Conservation (phyloP, 30 jellyfish, hydroid and myxozoan genomes). For the Hydractinia echinata region DNA sequence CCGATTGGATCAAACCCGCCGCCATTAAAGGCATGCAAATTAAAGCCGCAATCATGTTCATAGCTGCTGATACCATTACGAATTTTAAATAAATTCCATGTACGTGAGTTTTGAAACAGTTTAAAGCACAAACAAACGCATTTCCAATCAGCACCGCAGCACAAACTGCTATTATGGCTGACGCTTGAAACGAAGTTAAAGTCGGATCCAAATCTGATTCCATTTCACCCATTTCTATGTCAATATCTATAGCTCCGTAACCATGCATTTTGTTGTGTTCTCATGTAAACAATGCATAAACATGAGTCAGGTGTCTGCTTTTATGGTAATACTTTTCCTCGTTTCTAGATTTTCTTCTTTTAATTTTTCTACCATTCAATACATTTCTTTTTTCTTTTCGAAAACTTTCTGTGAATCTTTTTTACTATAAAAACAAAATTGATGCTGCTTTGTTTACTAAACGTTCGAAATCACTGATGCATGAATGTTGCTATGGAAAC, state of each 20-base stretch:
- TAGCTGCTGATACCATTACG: conserved; percentile 59
- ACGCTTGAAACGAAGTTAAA: conserved; percentile 88
- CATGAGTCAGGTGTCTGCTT: not conserved
- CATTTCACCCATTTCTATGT: conserved; percentile 86
- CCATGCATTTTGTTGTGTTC: not conserved
- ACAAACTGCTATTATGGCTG: conserved; percentile 97
- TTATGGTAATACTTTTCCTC: not conserved
- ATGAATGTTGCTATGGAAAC: too few relatives aligned
- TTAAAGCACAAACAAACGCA: conserved; percentile 79
- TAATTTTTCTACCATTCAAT: not conserved
- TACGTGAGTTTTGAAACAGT: conserved; percentile 60
- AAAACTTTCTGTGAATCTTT: too few relatives aligned
- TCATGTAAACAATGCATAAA: not conserved
- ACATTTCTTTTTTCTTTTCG: too few relatives aligned
- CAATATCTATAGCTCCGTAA: conserved; percentile 68
- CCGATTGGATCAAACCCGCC: conserved; percentile 79
- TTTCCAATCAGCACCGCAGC: conserved; percentile 97
- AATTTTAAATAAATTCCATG: conserved; percentile 50
- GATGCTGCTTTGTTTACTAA: too few relatives aligned
- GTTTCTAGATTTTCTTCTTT: not conserved
- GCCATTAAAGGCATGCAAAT: conserved; percentile 98
- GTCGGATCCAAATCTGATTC: conserved; percentile 86
- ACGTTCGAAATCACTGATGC: too few relatives aligned
- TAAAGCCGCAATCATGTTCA: conserved; percentile 80
- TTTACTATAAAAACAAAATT: too few relatives aligned